phyloP scores from a whole-genome alignment of 2,113 vertebrate genomes.

The Phaethon lepturus region DNA sequence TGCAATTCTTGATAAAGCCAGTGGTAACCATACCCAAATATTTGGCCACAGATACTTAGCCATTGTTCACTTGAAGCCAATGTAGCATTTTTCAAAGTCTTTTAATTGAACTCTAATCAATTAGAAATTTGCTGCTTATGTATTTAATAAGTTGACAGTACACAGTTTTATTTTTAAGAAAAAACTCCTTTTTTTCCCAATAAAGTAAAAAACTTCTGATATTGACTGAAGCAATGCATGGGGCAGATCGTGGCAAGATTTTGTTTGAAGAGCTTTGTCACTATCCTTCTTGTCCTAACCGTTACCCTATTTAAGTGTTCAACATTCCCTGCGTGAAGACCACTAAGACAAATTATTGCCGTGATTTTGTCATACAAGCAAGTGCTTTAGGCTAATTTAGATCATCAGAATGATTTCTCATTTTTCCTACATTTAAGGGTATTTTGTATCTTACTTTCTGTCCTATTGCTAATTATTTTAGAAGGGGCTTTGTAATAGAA shows the following conservation, averaged over 20 bases:
- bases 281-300: neutral
- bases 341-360: neutral
- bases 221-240: neutral
- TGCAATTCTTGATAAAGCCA: neutral
- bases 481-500: neutral
- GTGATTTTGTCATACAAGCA: neutral
- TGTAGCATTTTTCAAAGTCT: neutral
- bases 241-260: neutral
- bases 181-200: neutral
- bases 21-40: neutral
- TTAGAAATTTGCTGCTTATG: neutral
- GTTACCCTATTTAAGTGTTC: neutral
- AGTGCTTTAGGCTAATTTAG: neutral
- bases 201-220: neutral
- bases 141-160: neutral
- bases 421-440: neutral
- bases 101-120: neutral
- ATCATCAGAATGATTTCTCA: neutral
- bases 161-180: neutral
- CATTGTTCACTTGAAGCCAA: neutral
- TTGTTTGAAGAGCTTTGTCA: neutral
- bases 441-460: neutral
- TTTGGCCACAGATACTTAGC: neutral
- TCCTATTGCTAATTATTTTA: slow-evolving; percentile 15
- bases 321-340: neutral